phyloP scores from a whole-genome alignment of 2,113 vertebrate species.

The Xyrauchen texanus region DNA sequence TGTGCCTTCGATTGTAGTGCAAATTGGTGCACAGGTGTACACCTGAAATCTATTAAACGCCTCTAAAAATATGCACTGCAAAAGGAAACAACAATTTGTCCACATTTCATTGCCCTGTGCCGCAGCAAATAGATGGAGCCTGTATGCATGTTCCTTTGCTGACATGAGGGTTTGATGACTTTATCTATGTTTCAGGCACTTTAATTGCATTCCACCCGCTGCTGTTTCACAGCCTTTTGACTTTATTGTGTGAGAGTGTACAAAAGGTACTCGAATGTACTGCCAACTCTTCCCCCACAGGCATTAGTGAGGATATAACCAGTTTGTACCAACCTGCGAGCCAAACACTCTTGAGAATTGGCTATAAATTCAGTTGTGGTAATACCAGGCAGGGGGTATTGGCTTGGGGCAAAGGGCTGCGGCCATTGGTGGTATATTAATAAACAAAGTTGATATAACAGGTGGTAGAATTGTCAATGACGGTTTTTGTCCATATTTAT shows the following conservation, averaged over 20 bases:
- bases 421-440: no score
- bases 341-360: background rate
- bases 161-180: background rate
- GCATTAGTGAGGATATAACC: background rate
- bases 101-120: background rate
- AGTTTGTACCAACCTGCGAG: background rate
- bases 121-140: background rate
- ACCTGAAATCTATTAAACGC: background rate
- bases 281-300: background rate
- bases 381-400: no score
- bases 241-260: no score
- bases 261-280: background rate
- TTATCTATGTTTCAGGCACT: no score
- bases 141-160: background rate
- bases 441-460: background rate
- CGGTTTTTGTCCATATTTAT: no score
- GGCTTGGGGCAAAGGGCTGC: no score
- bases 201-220: no score
- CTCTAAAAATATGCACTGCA: background rate
- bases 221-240: no score
- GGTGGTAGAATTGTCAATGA: no score
- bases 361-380: background rate
- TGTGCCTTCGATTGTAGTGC: background rate
- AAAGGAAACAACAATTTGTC: background rate
- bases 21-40: background rate